A percentile compares a stretch with the other conserved stretches of the same genome.
These are phyloP conservation scores for Nesogale talazaci DNA, from an alignment of 2,113 vertebrate species.

Conservation along the genomic window DNA sequence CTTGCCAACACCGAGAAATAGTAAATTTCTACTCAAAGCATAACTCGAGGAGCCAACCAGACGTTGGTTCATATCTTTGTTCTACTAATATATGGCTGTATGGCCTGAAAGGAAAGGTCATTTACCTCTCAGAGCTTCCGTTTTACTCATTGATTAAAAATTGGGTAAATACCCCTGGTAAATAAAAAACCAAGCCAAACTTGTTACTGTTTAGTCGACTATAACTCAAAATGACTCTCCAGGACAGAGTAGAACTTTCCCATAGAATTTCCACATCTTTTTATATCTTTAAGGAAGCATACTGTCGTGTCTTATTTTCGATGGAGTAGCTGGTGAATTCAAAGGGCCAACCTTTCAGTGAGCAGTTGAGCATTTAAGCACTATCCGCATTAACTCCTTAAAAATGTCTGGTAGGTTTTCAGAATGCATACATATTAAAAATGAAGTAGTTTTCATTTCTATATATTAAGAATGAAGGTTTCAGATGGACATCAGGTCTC, in stretches of 20 bases:
- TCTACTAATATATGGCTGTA: not conserved
- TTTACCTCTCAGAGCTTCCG: not conserved
- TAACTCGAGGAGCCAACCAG: not conserved
- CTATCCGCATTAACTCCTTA: not conserved
- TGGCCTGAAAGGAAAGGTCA: not conserved
- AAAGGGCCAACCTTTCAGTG: not conserved
- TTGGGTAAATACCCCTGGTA: not conserved
- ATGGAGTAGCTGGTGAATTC: not conserved
- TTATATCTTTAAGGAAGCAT: not conserved
- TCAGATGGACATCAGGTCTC: too few species aligned
- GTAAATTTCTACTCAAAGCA: not conserved
- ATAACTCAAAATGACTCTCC: not conserved
- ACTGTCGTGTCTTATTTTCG: not conserved
- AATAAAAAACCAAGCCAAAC: not conserved
- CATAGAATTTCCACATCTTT: not conserved
- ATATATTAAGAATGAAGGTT: too few species aligned
- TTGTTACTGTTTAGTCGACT: not conserved
- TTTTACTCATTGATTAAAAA: not conserved
- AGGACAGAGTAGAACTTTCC: not conserved
- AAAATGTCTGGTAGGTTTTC: not conserved
- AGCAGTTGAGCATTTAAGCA: not conserved
- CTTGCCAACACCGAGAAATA: not conserved
- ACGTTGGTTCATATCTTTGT: not conserved
- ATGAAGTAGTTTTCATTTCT: too few species aligned
- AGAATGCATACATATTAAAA: too few species aligned